phyloP scores from a whole-genome alignment of 1,140 invertebrate species.

The Adelges cooleyi region DNA sequence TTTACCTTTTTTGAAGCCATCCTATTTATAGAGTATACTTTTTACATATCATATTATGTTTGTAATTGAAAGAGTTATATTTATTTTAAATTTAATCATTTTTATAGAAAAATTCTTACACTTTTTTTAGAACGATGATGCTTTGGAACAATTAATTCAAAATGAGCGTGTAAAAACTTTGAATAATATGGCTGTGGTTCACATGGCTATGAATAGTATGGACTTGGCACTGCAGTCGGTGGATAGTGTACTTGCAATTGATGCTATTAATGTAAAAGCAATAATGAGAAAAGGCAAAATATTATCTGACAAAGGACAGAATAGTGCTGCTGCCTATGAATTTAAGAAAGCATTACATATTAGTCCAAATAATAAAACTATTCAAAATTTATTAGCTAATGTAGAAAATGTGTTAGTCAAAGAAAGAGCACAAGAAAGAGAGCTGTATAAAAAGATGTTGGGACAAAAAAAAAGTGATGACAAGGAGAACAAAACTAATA shows the following conservation, averaged over 20 bases:
- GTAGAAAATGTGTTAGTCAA: conserved; percentile 45
- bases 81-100: no score
- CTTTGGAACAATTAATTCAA: conserved; percentile 40
- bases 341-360: conserved; percentile 47
- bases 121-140: not conserved
- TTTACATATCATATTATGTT: no score
- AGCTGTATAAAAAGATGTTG: conserved; percentile 55
- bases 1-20: no score
- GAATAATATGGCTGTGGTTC: conserved; percentile 81
- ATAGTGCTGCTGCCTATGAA: conserved; percentile 45
- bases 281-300: conserved; percentile 74
- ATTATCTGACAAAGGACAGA: conserved; percentile 48
- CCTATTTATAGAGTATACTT: no score
- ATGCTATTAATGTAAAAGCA: conserved; percentile 80
- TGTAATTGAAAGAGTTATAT: no score
- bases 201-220: conserved; percentile 71
- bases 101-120: no score
- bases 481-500: not conserved
- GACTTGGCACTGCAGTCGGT: conserved; percentile 70
- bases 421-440: conserved; percentile 46
- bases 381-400: conserved; percentile 47
- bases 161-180: conserved; percentile 69
- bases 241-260: conserved; percentile 63
- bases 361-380: conserved; percentile 46
- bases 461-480: conserved; percentile 37